Conservation (phyloP, 2,113 vertebrate species). For the Micronycteris hirsuta region DNA sequence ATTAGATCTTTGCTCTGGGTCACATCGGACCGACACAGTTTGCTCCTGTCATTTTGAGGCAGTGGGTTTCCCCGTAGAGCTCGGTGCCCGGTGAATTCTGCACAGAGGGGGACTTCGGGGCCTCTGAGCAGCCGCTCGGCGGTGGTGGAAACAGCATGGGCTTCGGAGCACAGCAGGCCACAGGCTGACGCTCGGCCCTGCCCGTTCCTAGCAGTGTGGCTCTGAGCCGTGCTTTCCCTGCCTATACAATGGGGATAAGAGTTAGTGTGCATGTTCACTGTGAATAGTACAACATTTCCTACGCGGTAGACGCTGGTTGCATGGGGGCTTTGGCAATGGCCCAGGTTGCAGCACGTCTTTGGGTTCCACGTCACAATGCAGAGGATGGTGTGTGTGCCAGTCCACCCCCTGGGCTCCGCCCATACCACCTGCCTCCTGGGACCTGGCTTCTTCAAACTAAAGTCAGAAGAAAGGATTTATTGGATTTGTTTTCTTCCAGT, state of each 20-base stretch:
- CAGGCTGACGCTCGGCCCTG: background rate
- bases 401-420: background rate
- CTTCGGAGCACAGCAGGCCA: background rate
- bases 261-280: background rate
- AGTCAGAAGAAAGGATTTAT: background rate
- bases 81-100: background rate
- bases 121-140: background rate
- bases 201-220: background rate
- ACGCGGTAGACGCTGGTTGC: rapidly evolving
- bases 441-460: background rate
- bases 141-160: background rate
- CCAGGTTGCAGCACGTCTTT: background rate
- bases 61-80: background rate
- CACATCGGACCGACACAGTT: conserved; percentile 33
- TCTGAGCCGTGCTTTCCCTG: background rate
- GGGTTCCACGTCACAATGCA: background rate
- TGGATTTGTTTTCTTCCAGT: background rate
- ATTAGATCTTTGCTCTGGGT: conserved; percentile 54
- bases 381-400: background rate
- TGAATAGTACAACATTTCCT: background rate
- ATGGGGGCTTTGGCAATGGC: background rate
- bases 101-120: background rate
- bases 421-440: background rate
- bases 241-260: background rate
- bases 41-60: conserved; percentile 10